phyloP scores from a whole-genome alignment of 2,113 vertebrate species.

The Tragelaphus buxtoni region DNA sequence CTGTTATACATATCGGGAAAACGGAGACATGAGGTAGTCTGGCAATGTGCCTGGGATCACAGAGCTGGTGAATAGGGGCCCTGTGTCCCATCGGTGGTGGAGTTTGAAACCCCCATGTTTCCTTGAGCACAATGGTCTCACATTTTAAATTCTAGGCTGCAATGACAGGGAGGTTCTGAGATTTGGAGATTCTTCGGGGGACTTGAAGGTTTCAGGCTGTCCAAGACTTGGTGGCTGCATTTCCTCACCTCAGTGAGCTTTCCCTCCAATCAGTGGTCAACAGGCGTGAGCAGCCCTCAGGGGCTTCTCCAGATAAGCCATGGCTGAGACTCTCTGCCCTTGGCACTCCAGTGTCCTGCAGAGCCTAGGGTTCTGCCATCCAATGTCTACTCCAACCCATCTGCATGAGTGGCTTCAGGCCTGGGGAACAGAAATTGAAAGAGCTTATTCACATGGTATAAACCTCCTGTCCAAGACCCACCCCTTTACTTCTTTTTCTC shows the following conservation, averaged over 20 bases:
- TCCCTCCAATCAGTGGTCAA: not conserved
- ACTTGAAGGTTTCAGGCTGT: conserved; percentile 16
- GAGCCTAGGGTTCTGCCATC: not conserved
- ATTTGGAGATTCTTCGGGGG: conserved; percentile 26
- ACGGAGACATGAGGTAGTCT: not conserved
- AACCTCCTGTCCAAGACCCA: conserved; percentile 3
- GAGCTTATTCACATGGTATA: conserved; percentile 10
- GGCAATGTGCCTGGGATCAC: not conserved
- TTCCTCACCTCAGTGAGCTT: not conserved
- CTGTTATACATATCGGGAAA: not conserved
- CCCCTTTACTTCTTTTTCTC: not conserved
- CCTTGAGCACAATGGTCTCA: not conserved
- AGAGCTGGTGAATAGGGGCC: not conserved
- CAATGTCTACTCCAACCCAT: not conserved
- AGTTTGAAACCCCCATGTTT: conserved; percentile 13
- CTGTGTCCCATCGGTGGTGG: not conserved
- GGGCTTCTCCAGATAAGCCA: not conserved
- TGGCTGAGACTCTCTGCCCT: not conserved
- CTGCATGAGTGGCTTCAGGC: conserved; percentile 16
- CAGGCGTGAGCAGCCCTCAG: not conserved
- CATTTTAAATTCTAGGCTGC: conserved; percentile 28
- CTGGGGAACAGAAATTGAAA: conserved; percentile 57
- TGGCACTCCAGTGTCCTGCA: not conserved
- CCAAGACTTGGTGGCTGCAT: not conserved
- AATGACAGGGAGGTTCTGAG: not conserved